Evolutionary conservation across 1,140 invertebrate species (phyloP).

Genomic region (Nomia melanderi): DNA sequence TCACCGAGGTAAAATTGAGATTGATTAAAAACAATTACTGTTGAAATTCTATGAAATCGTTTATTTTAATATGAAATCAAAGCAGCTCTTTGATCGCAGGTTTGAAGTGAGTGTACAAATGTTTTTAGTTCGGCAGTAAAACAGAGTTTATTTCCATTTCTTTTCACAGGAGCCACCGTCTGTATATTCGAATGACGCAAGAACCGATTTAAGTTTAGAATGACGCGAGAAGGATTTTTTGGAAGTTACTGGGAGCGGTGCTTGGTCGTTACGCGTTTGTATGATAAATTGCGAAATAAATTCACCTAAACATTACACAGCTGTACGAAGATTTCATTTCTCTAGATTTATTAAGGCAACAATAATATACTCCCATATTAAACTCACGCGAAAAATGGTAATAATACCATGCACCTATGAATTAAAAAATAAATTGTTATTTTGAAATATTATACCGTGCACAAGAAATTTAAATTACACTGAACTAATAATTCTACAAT

Average conservation of each 20-base stretch:
- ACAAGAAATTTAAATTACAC: no score
- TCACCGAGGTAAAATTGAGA: background rate
- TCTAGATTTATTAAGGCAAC: no score
- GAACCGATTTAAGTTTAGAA: conserved; percentile 34
- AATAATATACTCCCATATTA: no score
- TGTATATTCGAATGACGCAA: conserved; percentile 22
- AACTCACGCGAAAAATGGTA: no score
- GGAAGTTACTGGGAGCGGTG: background rate
- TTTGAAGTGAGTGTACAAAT: background rate
- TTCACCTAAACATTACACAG: background rate
- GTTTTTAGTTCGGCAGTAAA: background rate
- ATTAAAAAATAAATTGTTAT: no score
- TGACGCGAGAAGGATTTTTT: conserved; percentile 5
- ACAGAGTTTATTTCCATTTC: conserved; percentile 28
- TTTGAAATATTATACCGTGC: no score
- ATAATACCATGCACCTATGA: no score
- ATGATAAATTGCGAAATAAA: background rate
- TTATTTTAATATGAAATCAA: background rate
- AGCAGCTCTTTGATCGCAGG: background rate
- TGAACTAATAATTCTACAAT: no score
- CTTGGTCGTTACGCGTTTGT: background rate
- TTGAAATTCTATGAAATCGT: background rate
- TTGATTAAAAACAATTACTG: no score
- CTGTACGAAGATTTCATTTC: no score
- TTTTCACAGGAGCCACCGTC: conserved; percentile 6